Conservation (phyloP, 35 echinoderm and acorn worm genomes). For the Stichopus chloronotus region DNA sequence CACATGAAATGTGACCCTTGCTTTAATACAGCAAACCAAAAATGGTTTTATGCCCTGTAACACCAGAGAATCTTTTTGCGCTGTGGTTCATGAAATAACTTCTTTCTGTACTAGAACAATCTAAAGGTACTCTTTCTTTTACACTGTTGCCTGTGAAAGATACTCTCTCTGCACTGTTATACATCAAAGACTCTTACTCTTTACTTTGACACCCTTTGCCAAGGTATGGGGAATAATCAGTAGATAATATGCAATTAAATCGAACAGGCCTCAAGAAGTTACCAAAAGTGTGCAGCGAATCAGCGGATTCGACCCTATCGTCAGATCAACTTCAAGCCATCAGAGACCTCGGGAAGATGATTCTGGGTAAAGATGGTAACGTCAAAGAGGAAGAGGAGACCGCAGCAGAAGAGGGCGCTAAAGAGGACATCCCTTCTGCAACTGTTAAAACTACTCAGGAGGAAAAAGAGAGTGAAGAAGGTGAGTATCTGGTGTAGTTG, state of each 20-base stretch:
- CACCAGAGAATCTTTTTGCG: no score
- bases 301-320: neutral
- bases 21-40: no score
- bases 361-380: conserved; percentile 37
- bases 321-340: conserved; percentile 59
- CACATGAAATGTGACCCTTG: no score
- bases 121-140: no score
- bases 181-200: no score
- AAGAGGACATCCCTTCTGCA: neutral
- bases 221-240: no score
- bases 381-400: neutral
- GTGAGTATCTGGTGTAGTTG: neutral
- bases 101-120: no score
- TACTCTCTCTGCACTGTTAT: no score
- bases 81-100: no score
- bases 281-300: neutral
- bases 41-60: no score
- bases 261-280: neutral
- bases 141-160: no score
- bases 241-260: neutral
- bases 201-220: no score
- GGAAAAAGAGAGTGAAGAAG: neutral
- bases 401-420: conserved; percentile 11
- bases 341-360: conserved; percentile 63
- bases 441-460: neutral